These are phyloP conservation scores for Philaenus spumarius DNA, from an alignment of 1,140 invertebrate species.

Conservation along the genomic window DNA sequence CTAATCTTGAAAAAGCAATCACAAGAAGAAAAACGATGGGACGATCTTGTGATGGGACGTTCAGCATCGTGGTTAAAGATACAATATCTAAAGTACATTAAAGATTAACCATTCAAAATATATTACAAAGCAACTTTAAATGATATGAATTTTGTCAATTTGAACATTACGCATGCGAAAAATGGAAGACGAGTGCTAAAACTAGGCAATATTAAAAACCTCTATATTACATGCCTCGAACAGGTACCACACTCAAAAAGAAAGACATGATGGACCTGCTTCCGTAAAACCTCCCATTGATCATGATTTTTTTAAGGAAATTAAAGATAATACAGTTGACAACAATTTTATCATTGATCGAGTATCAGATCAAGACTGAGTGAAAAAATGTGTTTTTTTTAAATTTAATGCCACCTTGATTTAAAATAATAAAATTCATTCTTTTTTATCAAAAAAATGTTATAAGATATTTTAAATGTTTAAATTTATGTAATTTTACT, in stretches of 20 bases:
- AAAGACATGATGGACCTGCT: constrained; percentile 21
- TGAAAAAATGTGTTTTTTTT: background rate
- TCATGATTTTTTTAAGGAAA: constrained; percentile 22
- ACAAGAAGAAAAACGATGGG: constrained; percentile 14
- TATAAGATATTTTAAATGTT: constrained; percentile 1
- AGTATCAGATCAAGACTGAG: constrained; percentile 4
- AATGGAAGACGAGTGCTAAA: constrained; percentile 12
- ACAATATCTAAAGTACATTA: constrained; percentile 18
- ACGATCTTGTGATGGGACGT: background rate
- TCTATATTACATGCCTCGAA: constrained; percentile 15
- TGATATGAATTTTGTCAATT: constrained; percentile 12
- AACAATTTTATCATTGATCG: constrained; percentile 1
- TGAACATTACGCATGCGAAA: constrained; percentile 16
- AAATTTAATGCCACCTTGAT: background rate
- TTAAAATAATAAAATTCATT: background rate
- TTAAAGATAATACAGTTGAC: constrained; percentile 10
- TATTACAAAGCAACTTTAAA: constrained; percentile 23
- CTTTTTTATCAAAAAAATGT: background rate
- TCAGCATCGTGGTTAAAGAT: constrained; percentile 22
- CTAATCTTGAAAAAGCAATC: constrained; percentile 15
- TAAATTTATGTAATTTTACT: constrained; percentile 1
- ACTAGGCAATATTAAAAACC: constrained; percentile 21
- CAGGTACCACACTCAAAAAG: constrained; percentile 21
- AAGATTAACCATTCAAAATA: constrained; percentile 17
- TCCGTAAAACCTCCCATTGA: constrained; percentile 21